Base-by-base conservation (phyloP, 2,888 invertebrate species). In the Folsomia manolachei region DNA sequence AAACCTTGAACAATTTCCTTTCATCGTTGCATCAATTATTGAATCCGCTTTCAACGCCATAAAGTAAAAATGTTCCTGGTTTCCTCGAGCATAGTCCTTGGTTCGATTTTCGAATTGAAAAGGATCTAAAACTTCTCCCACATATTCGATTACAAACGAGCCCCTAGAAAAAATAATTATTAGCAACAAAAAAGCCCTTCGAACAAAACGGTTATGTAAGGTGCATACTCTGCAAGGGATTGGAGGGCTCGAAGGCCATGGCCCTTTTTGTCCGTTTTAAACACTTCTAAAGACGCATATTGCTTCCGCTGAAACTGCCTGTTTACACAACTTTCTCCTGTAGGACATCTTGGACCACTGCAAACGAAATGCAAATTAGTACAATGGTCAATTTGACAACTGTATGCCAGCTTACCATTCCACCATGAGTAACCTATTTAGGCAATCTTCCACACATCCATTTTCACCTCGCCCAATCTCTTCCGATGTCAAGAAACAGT, bases 111-210 rank as follows among this genome's bases (percentile, higher is more conserved):
- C 91, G 85, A 98, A 97, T 83, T 94, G 93, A 78, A 91, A 90
- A 65, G 91, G 91, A 84, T 95, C 92, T 9, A 98, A 86, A 0
- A 99, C 96, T 86, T 99, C 99, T 0, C 99, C 99, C 0, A 99
- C 93, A 83, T 99, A 99, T 84, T 99, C 99, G 90, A 98, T 92
- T 63, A 99, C 90, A 85, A 99, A 99, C 82, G 92, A 90, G 9
- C 95, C 97, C 71, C 94, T 75, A 60, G 9, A 65, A 19, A 51
- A 52, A 74, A 24, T 70, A n/a, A n/a, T n/a, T n/a, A n/a, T n/a
- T n/a, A n/a, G n/a, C n/a, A n/a, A n/a, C 39, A 63, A 72, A 63
- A 21, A 70, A 52, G 7, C n/a, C 19, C n/a, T n/a, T n/a, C n/a
- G n/a, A n/a, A n/a, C n/a, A 9, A 39, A 39, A 39, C 39, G 39